Percentiles rank a stretch among this genome's conserved stretches.
phyloP scores from a whole-genome alignment of 1,140 invertebrate genomes.

The Tenebrio molitor region DNA sequence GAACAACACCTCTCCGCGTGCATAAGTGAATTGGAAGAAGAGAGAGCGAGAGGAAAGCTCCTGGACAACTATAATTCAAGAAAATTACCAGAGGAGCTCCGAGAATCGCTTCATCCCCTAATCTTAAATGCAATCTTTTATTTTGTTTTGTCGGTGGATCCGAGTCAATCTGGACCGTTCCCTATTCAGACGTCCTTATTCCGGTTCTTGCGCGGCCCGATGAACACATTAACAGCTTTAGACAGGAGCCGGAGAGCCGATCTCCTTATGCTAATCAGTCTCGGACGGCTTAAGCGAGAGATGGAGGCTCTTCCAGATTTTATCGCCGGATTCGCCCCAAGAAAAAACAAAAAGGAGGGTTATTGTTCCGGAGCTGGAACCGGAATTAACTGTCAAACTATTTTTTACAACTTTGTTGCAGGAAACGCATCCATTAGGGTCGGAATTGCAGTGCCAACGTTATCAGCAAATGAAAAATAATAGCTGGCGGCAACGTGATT shows the following conservation, averaged over 20 bases:
- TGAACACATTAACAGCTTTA: conserved; percentile 61
- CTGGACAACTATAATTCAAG: conserved; percentile 58
- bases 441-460: no score
- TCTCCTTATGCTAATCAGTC: conserved; percentile 59
- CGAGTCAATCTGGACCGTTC: conserved; percentile 55
- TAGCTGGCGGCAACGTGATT: no score
- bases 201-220: conserved; percentile 50
- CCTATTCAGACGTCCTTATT: conserved; percentile 54
- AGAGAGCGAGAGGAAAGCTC: conserved; percentile 20
- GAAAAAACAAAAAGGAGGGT: conserved; percentile 36
- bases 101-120: conserved; percentile 56
- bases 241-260: conserved; percentile 53
- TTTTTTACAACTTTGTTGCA: not conserved
- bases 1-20: not conserved
- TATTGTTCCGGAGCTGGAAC: conserved; percentile 11
- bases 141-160: conserved; percentile 57
- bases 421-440: no score
- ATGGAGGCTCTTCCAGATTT: conserved; percentile 52
- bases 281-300: conserved; percentile 52
- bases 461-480: no score
- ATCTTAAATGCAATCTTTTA: conserved; percentile 60
- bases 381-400: not conserved
- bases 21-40: conserved; percentile 26
- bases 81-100: conserved; percentile 55
- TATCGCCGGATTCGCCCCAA: conserved; percentile 48